A percentile compares a stretch with the other conserved stretches of the same genome.
These are phyloP conservation scores for Gryon sp. DNA, from an alignment of 1,140 invertebrate genomes.

Conservation along the genomic window DNA sequence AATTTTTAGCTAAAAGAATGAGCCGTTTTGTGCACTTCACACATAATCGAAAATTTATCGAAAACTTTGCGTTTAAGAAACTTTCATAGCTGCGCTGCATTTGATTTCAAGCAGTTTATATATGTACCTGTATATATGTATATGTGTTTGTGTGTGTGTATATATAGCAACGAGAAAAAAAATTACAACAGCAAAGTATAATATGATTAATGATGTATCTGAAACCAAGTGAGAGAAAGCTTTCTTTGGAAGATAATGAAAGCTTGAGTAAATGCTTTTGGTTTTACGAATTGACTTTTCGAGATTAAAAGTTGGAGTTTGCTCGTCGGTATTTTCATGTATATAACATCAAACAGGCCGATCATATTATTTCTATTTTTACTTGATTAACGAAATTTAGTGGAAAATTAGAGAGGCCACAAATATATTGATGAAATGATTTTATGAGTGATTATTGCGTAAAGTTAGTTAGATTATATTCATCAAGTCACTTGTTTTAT, in stretches of 20 bases:
- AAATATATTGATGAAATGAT: too few species aligned
- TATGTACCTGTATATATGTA: too few species aligned
- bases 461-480: too few species aligned
- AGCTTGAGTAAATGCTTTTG: constrained; percentile 28
- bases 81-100: constrained; percentile 39
- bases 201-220: constrained; percentile 45
- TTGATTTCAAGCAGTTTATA: too few species aligned
- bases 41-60: constrained; percentile 52
- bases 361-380: too few species aligned
- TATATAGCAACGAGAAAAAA: constrained; percentile 6
- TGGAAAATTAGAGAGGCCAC: too few species aligned
- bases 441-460: too few species aligned
- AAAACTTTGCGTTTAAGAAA: constrained; percentile 41
- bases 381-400: too few species aligned
- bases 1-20: constrained; percentile 54
- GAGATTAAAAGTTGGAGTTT: constrained; percentile 34
- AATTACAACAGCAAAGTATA: constrained; percentile 43
- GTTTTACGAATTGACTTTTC: constrained; percentile 35
- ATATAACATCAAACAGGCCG: too few species aligned
- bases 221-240: constrained; percentile 43
- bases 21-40: constrained; percentile 48
- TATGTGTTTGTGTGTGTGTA: too few species aligned
- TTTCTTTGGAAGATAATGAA: constrained; percentile 39
- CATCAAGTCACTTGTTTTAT: too few species aligned
- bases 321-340: too few species aligned